Evolutionary conservation across 2,113 vertebrate genomes (phyloP), one percentile per base, ranked within the genome.

Genomic region (Paraplagusia blochii): DNA sequence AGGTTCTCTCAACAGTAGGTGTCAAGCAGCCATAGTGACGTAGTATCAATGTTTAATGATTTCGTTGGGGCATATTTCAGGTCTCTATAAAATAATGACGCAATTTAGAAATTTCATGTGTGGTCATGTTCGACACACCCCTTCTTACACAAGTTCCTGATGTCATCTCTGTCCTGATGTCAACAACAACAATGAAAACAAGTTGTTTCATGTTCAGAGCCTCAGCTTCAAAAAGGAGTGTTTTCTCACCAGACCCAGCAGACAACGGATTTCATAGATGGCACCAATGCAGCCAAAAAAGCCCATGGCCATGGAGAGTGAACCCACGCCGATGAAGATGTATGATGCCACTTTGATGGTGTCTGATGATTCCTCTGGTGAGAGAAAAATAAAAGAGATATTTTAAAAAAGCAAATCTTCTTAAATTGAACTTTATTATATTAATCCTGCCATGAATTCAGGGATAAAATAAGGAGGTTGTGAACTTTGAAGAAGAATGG

Each of bases 231-330:
- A 47, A 60, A 60, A 13, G 14, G 11, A 48, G 49, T 22, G 15
- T 5, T 45, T 69, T 34, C 95, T 95, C 79, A 98, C 95, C 94
- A 95, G 77, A 36, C 92, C 95, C 74, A 98, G 88, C 44, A 97
- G 89, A 73, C 93, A 97, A 14, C 93, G 92, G 45, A 95, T 83
- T 77, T 97, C 95, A 0, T 94, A 95, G 79, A 97, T 91, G 0
- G 94, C 93, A 9, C 95, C 95, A 0, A 97, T 47, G 69, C 94
- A 98, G 55, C 95, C 95, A 34, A 98, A 90, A 90, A 98, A 94
- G 8, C 95, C 94, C 93, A 97, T 93, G 74, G 93, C 68, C 91
- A 96, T 93, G 8, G 95, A 93, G 53, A 95, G 55, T 0, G 88
- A 79, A 0, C 95, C 95, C 29, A 96, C 92, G 1, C 74, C 79